Evolutionary conservation across 2,797 vertebrate genomes (phyloP).

Genomic region (Anguilla anguilla): DNA sequence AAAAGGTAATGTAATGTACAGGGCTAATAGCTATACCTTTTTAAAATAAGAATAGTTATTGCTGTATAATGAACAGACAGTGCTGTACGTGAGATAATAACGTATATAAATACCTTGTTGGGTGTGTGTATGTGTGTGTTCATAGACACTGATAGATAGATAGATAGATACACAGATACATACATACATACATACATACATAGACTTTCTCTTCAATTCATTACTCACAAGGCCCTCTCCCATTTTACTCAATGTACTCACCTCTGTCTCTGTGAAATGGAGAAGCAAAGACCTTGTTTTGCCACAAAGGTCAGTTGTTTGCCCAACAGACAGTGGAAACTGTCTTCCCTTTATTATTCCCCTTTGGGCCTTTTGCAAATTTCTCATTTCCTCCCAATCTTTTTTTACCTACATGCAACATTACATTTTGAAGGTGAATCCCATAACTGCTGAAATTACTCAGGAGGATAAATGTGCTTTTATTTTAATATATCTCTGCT

Average conservation of each 20-base stretch:
- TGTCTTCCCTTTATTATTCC: slow-evolving; percentile 11
- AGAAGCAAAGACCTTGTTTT: neutral
- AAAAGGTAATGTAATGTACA: too few relatives aligned
- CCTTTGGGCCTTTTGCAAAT: neutral
- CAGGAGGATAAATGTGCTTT: slow-evolving; percentile 28
- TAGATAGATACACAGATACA: too few relatives aligned
- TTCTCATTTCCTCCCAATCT: slow-evolving; percentile 21
- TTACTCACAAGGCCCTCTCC: too few relatives aligned
- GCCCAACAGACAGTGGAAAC: slow-evolving; percentile 28
- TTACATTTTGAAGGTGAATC: slow-evolving; percentile 32
- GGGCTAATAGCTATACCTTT: too few relatives aligned
- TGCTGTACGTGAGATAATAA: too few relatives aligned
- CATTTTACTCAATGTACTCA: neutral
- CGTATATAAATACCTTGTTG: too few relatives aligned
- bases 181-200: neutral
- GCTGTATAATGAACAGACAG: too few relatives aligned
- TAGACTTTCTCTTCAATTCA: neutral
- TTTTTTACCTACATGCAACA: slow-evolving; percentile 31
- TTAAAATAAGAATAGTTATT: too few relatives aligned
- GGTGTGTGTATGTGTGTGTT: too few relatives aligned
- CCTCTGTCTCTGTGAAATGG: neutral
- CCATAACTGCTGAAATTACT: slow-evolving; percentile 27
- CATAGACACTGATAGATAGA: too few relatives aligned
- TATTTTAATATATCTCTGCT: neutral
- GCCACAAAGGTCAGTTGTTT: slow-evolving; percentile 20